Evolutionary conservation across 2,888 invertebrate genomes (phyloP).

Genomic region (Zele albiditarsus): DNA sequence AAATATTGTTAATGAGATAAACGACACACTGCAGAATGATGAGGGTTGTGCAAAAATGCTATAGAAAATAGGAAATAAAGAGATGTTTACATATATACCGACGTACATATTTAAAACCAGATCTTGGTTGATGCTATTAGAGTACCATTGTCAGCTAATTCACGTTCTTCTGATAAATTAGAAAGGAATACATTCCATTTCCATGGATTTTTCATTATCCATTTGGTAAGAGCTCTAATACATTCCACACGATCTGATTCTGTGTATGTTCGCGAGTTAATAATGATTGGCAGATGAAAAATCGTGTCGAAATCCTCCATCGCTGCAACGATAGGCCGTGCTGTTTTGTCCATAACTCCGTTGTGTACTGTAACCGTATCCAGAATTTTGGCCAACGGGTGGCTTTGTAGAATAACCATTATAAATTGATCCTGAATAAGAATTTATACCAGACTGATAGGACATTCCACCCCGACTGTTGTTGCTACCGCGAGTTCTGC

Average conservation of each 20-base stretch:
- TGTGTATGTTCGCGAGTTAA: constrained; percentile 19
- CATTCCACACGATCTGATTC: background rate
- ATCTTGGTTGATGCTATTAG: background rate
- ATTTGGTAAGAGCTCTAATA: background rate
- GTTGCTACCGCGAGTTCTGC: constrained; percentile 49
- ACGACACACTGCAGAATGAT: constrained; percentile 16
- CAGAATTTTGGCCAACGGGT: constrained; percentile 52
- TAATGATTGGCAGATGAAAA: constrained; percentile 58
- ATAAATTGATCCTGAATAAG: constrained; percentile 60
- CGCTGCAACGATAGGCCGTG: constrained; percentile 57
- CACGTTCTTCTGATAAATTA: background rate
- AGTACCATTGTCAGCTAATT: background rate
- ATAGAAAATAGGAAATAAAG: constrained; percentile 16
- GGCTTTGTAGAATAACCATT: constrained; percentile 57
- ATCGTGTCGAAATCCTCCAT: constrained; percentile 58
- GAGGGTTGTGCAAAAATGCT: constrained; percentile 9
- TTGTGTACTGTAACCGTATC: constrained; percentile 61
- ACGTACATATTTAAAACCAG: constrained; percentile 5
- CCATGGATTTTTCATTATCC: background rate
- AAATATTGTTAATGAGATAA: background rate
- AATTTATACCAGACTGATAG: constrained; percentile 56
- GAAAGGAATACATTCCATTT: background rate
- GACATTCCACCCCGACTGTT: constrained; percentile 54
- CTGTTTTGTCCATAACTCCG: constrained; percentile 57
- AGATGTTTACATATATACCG: constrained; percentile 3